A percentile compares a stretch with the other conserved stretches of the same genome.
Conservation (phyloP, 2,113 vertebrate genomes). For the Dipodomys spectabilis region DNA sequence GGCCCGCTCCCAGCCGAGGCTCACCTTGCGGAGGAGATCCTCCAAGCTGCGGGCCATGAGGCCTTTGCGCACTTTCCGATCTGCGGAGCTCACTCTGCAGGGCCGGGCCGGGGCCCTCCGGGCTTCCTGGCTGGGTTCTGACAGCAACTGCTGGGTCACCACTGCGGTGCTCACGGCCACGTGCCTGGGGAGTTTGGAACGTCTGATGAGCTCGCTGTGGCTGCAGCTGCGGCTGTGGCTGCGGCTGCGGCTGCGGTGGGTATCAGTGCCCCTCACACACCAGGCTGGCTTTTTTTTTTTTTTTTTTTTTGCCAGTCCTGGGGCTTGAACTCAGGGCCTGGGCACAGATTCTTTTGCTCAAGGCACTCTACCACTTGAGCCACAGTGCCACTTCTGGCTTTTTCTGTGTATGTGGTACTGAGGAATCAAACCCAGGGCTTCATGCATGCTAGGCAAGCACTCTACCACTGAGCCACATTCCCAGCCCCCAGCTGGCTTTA, state of each 20-base stretch:
- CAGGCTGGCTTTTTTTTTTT: too few species aligned
- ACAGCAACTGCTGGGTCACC: slow-evolving; percentile 92
- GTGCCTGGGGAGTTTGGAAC: slow-evolving; percentile 81
- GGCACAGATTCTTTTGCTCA: too few species aligned
- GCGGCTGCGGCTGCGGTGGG: too few species aligned
- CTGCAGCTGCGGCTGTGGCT: too few species aligned
- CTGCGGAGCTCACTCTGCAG: slow-evolving; percentile 90
- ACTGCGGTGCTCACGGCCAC: slow-evolving; percentile 89
- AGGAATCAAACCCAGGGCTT: too few species aligned
- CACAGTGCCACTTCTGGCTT: too few species aligned
- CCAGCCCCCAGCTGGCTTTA: neutral
- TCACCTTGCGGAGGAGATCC: slow-evolving; percentile 92
- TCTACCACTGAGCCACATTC: too few species aligned
- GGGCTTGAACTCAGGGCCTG: too few species aligned
- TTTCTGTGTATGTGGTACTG: too few species aligned
- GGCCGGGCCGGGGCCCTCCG: slow-evolving; percentile 81
- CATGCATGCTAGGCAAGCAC: too few species aligned
- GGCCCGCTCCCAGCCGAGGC: neutral
- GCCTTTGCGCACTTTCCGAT: slow-evolving; percentile 91
- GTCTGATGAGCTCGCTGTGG: neutral
- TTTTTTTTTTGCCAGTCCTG: too few species aligned
- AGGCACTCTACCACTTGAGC: too few species aligned
- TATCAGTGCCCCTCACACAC: neutral
- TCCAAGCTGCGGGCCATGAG: slow-evolving; percentile 86
- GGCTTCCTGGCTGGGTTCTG: slow-evolving; percentile 34